Evolutionary conservation across 2,797 vertebrate species (phyloP), one percentile per base, ranked within the genome.

Genomic region (Cyprinella venusta): DNA sequence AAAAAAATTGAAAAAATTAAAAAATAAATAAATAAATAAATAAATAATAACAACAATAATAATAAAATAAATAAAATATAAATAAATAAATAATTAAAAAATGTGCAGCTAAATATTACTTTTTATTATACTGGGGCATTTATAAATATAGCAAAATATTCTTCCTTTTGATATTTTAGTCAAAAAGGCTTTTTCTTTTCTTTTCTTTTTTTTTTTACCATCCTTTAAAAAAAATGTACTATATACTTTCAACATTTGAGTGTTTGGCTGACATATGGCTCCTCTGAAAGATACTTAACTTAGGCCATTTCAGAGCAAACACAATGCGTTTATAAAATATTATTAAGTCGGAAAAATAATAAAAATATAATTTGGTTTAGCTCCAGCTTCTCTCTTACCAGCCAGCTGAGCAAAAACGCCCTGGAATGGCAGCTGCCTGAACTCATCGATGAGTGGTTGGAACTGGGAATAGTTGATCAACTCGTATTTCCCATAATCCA

Each of bases 401-500:
- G 97, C 96, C 74, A 99, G 95, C 69, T 97, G 96, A 82, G 97
- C 96, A 24, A 93, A 93, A 82, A 98, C 87, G 1, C 96, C 97
- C 90, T 98, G 98, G 90, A 99, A 98, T 0, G 98, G 97, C 15
- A 99, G 91, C 89, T 96, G 96, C 88, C 95, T 94, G 90, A 99
- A 99, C 0, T 94, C 89, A 6, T 96, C 92, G 7, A 93, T 91
- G 8, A 99, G 92, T 1, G 96, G 96, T 81, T 92, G 95, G 21
- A 99, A 91, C 79, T 94, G 91, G 7, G 90, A 89, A 26, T 90
- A 85, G 83, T 84, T 93, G 79, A 99, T 93, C 72, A 99, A 90
- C 71, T 99, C 97, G 0, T 97, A 96, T 86, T 95, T 96, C 54
- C 98, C 98, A 0, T 98, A 95, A 90, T 99, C 98, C 90, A 98